Evolutionary conservation across 2,888 invertebrate species (phyloP).

Genomic region (Hecatera dysodea): DNA sequence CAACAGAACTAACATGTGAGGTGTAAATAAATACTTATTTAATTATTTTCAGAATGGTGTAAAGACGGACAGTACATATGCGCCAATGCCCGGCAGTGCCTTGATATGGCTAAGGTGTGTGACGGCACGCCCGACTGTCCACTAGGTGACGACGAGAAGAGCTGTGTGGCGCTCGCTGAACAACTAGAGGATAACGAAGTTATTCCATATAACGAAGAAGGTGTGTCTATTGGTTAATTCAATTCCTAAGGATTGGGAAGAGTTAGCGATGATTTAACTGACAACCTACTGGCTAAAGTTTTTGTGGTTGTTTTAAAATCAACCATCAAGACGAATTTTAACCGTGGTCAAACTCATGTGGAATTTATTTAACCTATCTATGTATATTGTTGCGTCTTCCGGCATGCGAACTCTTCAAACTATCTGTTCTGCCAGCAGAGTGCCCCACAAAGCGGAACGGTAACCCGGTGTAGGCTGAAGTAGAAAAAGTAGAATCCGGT

Average conservation of each 20-base stretch:
- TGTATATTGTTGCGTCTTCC: too few relatives aligned
- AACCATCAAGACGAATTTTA: too few relatives aligned
- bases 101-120: slow-evolving; percentile 92
- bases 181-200: slow-evolving; percentile 90
- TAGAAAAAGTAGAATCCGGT: too few relatives aligned
- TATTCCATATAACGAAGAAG: slow-evolving; percentile 92
- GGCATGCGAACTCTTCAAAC: too few relatives aligned
- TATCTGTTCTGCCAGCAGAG: too few relatives aligned
- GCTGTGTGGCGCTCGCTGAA: slow-evolving; percentile 93
- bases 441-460: too few relatives aligned
- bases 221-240: slow-evolving; percentile 70
- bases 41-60: slow-evolving; percentile 92
- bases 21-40: neutral
- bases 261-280: neutral
- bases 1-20: too few relatives aligned
- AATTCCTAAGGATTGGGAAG: neutral
- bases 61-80: slow-evolving; percentile 93
- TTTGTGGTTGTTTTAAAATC: too few relatives aligned
- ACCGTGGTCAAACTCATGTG: neutral
- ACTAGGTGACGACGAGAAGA: slow-evolving; percentile 94
- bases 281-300: neutral
- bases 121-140: slow-evolving; percentile 94
- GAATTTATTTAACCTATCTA: neutral
- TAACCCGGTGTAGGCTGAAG: too few relatives aligned
- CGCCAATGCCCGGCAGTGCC: slow-evolving; percentile 93